These are phyloP conservation scores for Rhopalosiphum maidis DNA, from an alignment of 1,140 invertebrate species.

Conservation along the genomic window DNA sequence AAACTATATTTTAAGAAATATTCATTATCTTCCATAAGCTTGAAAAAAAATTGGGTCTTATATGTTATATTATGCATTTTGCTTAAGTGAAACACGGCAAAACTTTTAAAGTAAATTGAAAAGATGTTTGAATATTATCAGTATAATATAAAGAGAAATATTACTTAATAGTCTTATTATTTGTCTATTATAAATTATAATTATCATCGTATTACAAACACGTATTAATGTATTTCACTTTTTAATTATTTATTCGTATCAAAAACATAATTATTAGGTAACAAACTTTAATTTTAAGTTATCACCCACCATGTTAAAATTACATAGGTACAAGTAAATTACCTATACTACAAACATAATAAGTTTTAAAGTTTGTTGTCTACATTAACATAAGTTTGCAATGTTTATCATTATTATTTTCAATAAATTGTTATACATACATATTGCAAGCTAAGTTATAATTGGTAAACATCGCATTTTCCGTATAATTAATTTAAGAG, in stretches of 20 bases:
- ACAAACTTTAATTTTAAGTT: slow-evolving; percentile 13
- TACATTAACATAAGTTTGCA: background rate
- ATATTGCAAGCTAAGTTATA: background rate
- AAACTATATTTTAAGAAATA: no score
- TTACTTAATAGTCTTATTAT: no score
- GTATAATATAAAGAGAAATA: no score
- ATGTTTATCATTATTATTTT: slow-evolving; percentile 26
- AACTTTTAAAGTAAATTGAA: no score
- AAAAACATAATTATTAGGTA: background rate
- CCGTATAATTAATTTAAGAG: background rate
- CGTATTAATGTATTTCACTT: background rate
- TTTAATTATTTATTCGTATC: background rate
- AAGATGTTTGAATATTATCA: no score
- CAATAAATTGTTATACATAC: background rate
- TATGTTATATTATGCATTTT: no score
- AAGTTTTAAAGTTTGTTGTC: background rate
- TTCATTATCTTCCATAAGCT: no score
- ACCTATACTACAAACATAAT: background rate
- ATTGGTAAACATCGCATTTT: background rate
- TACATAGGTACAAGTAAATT: background rate
- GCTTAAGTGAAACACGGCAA: no score
- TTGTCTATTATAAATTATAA: no score
- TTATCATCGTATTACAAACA: background rate
- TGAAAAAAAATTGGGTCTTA: no score
- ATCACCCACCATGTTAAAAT: background rate